Base-by-base conservation (phyloP, 2,113 vertebrate species). In the Pollachius pollachius region DNA sequence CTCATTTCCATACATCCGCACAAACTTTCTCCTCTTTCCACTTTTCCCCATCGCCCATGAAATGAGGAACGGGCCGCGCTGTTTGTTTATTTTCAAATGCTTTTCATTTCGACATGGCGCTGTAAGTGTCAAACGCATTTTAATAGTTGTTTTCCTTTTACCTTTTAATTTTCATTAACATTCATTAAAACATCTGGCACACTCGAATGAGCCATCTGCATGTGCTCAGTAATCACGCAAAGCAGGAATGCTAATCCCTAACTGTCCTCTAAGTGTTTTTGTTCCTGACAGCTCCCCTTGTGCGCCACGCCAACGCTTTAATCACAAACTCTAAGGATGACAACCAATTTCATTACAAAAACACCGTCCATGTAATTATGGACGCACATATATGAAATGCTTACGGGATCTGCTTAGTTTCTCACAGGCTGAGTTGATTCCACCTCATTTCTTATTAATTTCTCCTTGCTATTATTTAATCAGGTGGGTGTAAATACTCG, bases 121-220 rank as follows among this genome's bases (percentile, higher is more conserved):
- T 69, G 85, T 80, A 84, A 82, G 86, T 90, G 90, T 92, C 86
- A 89, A 89, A 89, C 59, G 65, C 79, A 87, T 87, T 86, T 81
- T 89, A 89, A 90, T 88, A 78, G 83, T 80, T 90, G 88, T 89
- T 88, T 89, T 81, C 88, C 82, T 82, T 69, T 85, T 80, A 91
- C 90, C 89, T 92, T 91, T 92, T 85, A 87, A 88, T 91, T 91
- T 90, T 86, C 88, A 91, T 92, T 91, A 92, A 87, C 89, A 93
- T 92, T 92, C 88, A 91, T 93, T 91, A 89, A 90, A 92, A 92
- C 92, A 92, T 91, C 92, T 92, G 91, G 86, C 84, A 88, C 82
- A 82, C 81, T 87, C 78, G 82, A 91, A 87, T 81, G 84, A 85
- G 80, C 88, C 91, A 90, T 91, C 90, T 92, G 90, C 82, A 78